Conservation (phyloP, 2,797 vertebrate genomes). For the Pseudochirops cupreus region DNA sequence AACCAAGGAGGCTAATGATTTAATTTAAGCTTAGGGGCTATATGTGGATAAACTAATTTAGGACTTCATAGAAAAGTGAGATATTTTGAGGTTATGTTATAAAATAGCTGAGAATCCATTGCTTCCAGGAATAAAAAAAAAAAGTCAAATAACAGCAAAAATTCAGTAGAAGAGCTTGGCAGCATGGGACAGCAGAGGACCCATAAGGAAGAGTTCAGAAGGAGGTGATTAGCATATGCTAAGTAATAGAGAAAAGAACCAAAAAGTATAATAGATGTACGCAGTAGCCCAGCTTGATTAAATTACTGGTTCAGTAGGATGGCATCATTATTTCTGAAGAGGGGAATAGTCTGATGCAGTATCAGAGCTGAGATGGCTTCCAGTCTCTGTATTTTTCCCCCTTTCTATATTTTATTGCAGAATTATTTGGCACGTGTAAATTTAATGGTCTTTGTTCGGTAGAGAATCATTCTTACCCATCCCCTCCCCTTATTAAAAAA, state of each 20-base stretch:
- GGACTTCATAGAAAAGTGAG: background rate
- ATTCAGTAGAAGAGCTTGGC: background rate
- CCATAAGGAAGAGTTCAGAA: background rate
- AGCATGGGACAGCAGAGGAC: background rate
- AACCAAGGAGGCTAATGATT: background rate
- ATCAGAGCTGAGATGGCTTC: background rate
- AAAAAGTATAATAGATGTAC: background rate
- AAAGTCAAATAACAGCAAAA: background rate
- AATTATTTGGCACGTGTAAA: background rate
- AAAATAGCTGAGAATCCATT: background rate
- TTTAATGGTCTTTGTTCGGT: background rate
- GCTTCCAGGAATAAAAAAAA: background rate
- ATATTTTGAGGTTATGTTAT: background rate
- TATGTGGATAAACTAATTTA: background rate
- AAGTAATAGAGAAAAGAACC: background rate
- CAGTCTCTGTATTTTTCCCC: background rate
- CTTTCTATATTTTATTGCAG: background rate
- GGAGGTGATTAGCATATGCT: background rate
- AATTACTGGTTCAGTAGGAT: no score
- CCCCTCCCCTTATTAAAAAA: background rate
- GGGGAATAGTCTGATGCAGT: no score
- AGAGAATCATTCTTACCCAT: background rate
- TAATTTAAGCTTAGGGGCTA: background rate
- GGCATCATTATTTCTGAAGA: no score
- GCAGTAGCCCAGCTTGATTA: background rate